Evolutionary conservation across 64 coral and sea anemone species (phyloP).

Genomic region (Montipora cactus): DNA sequence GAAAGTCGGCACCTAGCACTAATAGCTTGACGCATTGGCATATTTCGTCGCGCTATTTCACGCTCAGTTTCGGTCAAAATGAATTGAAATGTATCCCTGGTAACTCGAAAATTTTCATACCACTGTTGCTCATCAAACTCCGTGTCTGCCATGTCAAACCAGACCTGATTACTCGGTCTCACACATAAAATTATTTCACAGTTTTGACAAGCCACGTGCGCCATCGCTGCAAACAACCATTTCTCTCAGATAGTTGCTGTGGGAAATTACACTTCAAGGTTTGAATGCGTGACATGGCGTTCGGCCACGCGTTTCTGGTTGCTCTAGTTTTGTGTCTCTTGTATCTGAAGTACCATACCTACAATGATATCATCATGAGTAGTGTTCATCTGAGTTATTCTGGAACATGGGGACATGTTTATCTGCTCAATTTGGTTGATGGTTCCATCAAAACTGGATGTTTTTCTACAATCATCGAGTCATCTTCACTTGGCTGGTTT

Average conservation of each 20-base stretch:
- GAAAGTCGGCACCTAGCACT: constrained; percentile 10
- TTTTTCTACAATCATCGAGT: no score
- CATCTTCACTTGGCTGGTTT: no score
- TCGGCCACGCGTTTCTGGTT: no score
- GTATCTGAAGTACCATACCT: background rate
- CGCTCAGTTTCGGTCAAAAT: constrained; percentile 6
- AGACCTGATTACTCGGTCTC: constrained; percentile 12
- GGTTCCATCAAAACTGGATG: no score
- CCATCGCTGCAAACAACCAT: background rate
- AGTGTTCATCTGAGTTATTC: no score
- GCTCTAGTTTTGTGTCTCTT: background rate
- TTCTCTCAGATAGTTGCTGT: background rate
- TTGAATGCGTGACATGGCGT: no score
- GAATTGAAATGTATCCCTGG: constrained; percentile 48
- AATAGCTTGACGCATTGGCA: constrained; percentile 15
- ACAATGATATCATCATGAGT: no score
- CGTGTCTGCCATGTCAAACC: constrained; percentile 44
- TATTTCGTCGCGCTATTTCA: constrained; percentile 29
- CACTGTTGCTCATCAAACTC: constrained; percentile 30
- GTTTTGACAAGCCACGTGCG: background rate
- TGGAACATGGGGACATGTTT: no score
- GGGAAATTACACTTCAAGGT: no score
- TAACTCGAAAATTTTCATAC: constrained; percentile 42
- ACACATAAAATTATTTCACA: constrained; percentile 3
- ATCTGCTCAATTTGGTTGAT: no score